Evolutionary conservation across 1,140 invertebrate species (phyloP).

Genomic region (Camponotus pennsylvanicus): DNA sequence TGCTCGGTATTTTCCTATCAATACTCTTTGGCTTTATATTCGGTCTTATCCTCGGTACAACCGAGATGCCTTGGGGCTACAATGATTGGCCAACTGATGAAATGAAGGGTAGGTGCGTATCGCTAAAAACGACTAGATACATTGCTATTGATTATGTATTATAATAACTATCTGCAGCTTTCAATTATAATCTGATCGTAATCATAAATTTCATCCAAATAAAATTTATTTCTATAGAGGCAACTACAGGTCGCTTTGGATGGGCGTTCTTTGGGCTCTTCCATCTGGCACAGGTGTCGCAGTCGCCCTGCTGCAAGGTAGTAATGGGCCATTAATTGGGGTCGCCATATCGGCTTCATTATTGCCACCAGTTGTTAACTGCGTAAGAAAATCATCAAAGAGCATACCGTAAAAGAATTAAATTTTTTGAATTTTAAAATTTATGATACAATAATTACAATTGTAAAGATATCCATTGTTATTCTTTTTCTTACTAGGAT

Average conservation of each 20-base stretch:
- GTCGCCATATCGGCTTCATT: slow-evolving; percentile 96
- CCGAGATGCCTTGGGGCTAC: slow-evolving; percentile 92
- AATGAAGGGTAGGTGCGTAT: slow-evolving; percentile 91
- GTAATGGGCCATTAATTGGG: slow-evolving; percentile 94
- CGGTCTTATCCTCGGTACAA: slow-evolving; percentile 91
- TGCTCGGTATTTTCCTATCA: slow-evolving; percentile 91
- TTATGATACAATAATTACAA: neutral
- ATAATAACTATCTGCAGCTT: neutral
- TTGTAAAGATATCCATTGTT: neutral
- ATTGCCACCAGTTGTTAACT: slow-evolving; percentile 95
- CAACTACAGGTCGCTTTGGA: slow-evolving; percentile 90
- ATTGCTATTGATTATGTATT: neutral
- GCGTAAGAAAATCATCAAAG: slow-evolving; percentile 87
- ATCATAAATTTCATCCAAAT: neutral
- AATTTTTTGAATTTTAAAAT: neutral
- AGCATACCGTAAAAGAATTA: neutral
- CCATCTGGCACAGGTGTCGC: slow-evolving; percentile 93
- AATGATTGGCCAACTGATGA: slow-evolving; percentile 93
- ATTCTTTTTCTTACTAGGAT: neutral
- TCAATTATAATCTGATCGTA: neutral
- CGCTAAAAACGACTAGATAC: neutral
- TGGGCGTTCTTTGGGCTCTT: slow-evolving; percentile 91
- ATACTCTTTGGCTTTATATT: slow-evolving; percentile 93
- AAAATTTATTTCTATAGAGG: slow-evolving; percentile 84
- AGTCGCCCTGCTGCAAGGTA: slow-evolving; percentile 94